These are phyloP conservation scores for Dromaius novaehollandiae DNA, from an alignment of 2,113 vertebrate species.

Conservation along the genomic window DNA sequence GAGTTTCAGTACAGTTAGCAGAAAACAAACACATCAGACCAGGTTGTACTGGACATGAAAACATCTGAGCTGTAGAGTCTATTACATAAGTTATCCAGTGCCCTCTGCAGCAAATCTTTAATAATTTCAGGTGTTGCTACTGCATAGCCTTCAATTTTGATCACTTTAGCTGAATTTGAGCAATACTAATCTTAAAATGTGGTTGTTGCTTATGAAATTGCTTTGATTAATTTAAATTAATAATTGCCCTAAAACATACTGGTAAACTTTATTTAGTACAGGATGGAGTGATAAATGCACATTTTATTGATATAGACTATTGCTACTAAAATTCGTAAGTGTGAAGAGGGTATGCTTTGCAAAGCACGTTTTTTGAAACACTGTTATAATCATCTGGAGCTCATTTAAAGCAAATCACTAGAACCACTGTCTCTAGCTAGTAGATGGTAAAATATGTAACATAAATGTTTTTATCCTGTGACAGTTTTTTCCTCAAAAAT, in stretches of 20 bases:
- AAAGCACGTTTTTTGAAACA: not conserved
- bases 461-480: not conserved
- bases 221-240: not conserved
- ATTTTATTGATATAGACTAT: not conserved
- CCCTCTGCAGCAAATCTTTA: not conserved
- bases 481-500: not conserved
- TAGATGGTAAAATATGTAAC: not conserved
- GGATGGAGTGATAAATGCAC: not conserved
- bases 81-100: not conserved
- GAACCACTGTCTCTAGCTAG: not conserved
- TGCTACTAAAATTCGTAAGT: rapidly evolving
- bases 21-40: not conserved
- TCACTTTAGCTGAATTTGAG: not conserved
- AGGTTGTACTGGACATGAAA: not conserved
- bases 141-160: not conserved
- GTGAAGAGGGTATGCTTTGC: not conserved
- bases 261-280: not conserved
- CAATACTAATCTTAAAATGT: not conserved
- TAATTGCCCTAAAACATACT: not conserved
- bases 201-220: not conserved
- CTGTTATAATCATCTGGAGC: not conserved
- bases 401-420: not conserved
- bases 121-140: not conserved
- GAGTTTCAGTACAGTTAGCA: not conserved
- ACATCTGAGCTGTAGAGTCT: not conserved